These are phyloP conservation scores for Noctua janthe DNA, from an alignment of 2,888 invertebrate species.

Conservation along the genomic window DNA sequence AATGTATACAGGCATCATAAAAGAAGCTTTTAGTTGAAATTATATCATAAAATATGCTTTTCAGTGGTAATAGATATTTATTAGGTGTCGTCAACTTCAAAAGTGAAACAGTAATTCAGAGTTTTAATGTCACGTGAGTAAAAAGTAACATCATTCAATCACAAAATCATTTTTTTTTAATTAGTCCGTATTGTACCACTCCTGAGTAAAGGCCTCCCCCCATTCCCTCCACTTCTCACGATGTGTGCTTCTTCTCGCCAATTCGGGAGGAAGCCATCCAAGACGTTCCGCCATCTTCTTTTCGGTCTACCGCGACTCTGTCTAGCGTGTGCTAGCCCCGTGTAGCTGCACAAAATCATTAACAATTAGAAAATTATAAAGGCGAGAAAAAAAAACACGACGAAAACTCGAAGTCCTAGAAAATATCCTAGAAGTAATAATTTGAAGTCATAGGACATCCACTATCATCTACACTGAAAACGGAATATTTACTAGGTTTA, in stretches of 20 bases:
- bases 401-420: neutral
- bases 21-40: slow-evolving; percentile 33
- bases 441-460: neutral
- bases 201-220: too few relatives aligned
- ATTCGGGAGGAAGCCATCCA: too few relatives aligned
- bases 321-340: too few relatives aligned
- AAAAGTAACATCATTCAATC: neutral
- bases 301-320: too few relatives aligned
- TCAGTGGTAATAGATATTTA: slow-evolving; percentile 20
- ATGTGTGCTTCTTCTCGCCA: too few relatives aligned
- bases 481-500: neutral
- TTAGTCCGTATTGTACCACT: too few relatives aligned
- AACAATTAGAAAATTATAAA: neutral
- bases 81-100: neutral
- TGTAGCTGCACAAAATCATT: too few relatives aligned
- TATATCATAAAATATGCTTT: slow-evolving; percentile 24
- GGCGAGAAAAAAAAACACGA: too few relatives aligned
- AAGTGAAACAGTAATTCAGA: neutral
- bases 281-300: too few relatives aligned
- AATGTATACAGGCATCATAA: slow-evolving; percentile 3
- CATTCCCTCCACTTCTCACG: too few relatives aligned
- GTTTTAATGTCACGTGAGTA: neutral
- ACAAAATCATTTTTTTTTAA: too few relatives aligned
- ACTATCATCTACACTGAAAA: neutral
- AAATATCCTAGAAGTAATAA: neutral